These are phyloP conservation scores for Carterocephalus palaemon DNA, from an alignment of 2,888 invertebrate species.

Conservation along the genomic window DNA sequence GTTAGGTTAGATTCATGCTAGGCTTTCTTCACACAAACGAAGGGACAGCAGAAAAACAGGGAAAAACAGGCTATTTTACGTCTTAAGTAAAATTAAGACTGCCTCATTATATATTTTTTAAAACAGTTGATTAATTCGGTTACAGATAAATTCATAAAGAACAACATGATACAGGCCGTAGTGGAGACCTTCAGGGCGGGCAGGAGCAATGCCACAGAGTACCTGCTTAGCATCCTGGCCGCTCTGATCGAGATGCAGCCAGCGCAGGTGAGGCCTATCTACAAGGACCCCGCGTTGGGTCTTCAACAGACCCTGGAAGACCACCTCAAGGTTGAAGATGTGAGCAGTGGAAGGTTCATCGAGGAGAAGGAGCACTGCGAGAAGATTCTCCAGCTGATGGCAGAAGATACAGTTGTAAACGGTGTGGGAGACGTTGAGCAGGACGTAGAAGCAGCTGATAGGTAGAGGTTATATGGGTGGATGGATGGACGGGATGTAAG, in stretches of 20 bases:
- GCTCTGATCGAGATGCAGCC: slow-evolving; percentile 42
- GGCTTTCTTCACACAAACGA: too few relatives aligned
- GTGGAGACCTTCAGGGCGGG: slow-evolving; percentile 42
- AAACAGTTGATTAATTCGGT: too few relatives aligned
- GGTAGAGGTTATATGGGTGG: too few relatives aligned
- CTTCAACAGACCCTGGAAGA: slow-evolving; percentile 45
- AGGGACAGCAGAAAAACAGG: too few relatives aligned
- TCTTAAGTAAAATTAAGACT: too few relatives aligned
- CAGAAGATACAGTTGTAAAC: neutral
- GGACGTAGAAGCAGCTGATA: slow-evolving; percentile 11
- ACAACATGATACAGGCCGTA: slow-evolving; percentile 46
- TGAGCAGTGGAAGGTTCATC: slow-evolving; percentile 41
- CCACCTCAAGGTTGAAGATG: slow-evolving; percentile 44
- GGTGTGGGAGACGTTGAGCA: neutral
- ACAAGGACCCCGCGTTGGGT: slow-evolving; percentile 40
- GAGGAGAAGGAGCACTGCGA: slow-evolving; percentile 58
- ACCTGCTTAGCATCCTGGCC: slow-evolving; percentile 50
- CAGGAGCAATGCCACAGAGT: slow-evolving; percentile 51
- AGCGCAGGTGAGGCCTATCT: slow-evolving; percentile 37
- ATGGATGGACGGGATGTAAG: too few relatives aligned
- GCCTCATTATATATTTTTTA: too few relatives aligned
- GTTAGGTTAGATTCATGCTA: too few relatives aligned
- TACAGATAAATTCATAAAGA: slow-evolving; percentile 53
- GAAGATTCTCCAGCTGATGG: slow-evolving; percentile 34
- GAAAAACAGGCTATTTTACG: too few relatives aligned